Evolutionary conservation across 2,113 vertebrate genomes (phyloP).

Genomic region (Aegotheles bennettii): DNA sequence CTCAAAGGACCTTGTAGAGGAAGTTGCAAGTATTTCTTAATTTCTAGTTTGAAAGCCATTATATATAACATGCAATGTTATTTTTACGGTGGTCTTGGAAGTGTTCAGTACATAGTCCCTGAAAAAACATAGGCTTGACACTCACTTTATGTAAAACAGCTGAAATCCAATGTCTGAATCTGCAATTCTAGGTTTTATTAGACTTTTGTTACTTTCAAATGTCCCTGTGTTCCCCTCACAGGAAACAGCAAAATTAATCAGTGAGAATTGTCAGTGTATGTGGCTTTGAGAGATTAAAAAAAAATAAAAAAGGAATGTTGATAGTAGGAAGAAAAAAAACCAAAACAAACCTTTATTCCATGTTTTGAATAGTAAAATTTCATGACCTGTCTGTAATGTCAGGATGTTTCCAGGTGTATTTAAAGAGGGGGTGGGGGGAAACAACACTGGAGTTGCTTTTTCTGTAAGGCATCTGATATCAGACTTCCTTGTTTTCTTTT

Average conservation of each 20-base stretch:
- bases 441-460: not conserved
- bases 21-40: not conserved
- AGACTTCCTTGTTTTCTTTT: not conserved
- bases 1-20: not conserved
- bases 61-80: not conserved
- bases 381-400: not conserved
- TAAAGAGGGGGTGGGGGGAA: not conserved
- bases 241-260: not conserved
- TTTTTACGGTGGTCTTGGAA: not conserved
- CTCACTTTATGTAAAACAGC: not conserved
- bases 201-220: not conserved
- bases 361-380: not conserved
- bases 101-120: not conserved
- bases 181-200: not conserved
- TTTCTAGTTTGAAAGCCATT: not conserved
- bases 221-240: rapidly evolving
- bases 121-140: not conserved
- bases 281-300: not conserved
- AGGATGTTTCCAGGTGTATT: not conserved
- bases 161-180: not conserved
- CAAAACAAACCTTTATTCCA: not conserved
- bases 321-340: not conserved
- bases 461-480: not conserved
- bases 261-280: not conserved
- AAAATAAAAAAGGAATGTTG: not conserved